Base-by-base conservation (phyloP, 2,888 invertebrate species). In the Lithosia quadra region DNA sequence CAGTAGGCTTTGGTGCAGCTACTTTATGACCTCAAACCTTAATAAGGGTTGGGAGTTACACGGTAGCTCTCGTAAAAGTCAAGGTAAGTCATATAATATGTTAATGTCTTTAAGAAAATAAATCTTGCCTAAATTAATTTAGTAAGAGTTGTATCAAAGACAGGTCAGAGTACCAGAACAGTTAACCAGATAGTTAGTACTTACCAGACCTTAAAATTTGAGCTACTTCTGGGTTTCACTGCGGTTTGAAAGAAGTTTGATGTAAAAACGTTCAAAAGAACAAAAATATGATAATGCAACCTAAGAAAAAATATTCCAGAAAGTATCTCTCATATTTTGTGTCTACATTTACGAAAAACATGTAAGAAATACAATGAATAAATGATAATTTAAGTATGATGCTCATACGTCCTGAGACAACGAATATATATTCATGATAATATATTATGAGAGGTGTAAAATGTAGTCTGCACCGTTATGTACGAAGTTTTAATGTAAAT, bases 401-500 rank as follows among this genome's bases (percentile, higher is more conserved):
- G 33, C 36, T 66, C 22, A 36, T 24, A 58, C 33, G n/a, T 21
- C 33, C 33, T 34, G 22, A 21, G 58, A 58, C 43, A 28, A 15
- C 8, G 56, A 62, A 67, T 66, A 61, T 60, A 33, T 63, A 58
- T 63, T 63, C 58, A 58, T 55, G 63, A 70, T 61, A 61, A 67
- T 61, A 67, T 53, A 61, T 64, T 61, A 67, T 53, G 64, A 67
- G 58, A 65, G 53, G 15, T 53, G 34, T 71, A 65, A 67, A 67
- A 36, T 43, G 55, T 33, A 60, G 28, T 22, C 13, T 59, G 18
- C 58, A 63, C 65, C 24, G 24, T 67, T 39, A 39, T 62, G 53
- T 43, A 53, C 15, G 56, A 24, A 21, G 60, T 62, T 67, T 64
- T 65, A 69, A 63, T 58, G 28, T 60, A 63, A 67, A 59, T 21